Percentiles rank a stretch among this genome's conserved stretches.
phyloP scores from a whole-genome alignment of 2,113 vertebrate species.

The Nestor notabilis region DNA sequence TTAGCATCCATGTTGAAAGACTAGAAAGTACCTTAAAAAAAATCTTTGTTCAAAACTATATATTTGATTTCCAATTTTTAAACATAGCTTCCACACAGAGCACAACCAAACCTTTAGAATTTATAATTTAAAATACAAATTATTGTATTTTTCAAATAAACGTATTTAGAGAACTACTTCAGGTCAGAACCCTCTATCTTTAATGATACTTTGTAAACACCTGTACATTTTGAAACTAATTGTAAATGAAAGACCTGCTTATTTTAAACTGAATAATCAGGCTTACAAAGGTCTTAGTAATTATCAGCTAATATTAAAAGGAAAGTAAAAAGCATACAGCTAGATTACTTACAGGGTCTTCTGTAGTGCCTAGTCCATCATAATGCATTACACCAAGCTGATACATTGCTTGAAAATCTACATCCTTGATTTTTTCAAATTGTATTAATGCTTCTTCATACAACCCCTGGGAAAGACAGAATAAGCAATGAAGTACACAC shows the following conservation, averaged over 20 bases:
- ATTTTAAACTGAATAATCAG: neutral
- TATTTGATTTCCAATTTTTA: neutral
- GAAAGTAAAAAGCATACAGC: neutral
- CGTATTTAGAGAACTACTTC: neutral
- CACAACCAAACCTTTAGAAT: neutral
- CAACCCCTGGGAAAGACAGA: conserved; percentile 66
- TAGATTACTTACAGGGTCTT: conserved; percentile 74
- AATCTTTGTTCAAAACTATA: neutral
- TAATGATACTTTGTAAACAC: neutral
- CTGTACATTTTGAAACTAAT: neutral
- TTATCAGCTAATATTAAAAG: neutral
- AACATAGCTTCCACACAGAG: neutral
- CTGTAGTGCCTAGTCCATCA: conserved; percentile 78
- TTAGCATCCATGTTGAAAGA: neutral
- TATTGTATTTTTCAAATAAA: neutral
- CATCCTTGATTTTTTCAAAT: conserved; percentile 80
- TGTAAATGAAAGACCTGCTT: neutral
- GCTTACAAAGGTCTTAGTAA: neutral
- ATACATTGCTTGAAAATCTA: conserved; percentile 80
- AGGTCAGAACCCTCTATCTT: neutral
- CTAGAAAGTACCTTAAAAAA: neutral
- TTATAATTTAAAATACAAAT: neutral
- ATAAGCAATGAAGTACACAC: neutral
- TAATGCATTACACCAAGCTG: conserved; percentile 86
- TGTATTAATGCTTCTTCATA: conserved; percentile 75